Base-by-base conservation (phyloP, 1,140 invertebrate species). In the Nautilus pompilius region DNA sequence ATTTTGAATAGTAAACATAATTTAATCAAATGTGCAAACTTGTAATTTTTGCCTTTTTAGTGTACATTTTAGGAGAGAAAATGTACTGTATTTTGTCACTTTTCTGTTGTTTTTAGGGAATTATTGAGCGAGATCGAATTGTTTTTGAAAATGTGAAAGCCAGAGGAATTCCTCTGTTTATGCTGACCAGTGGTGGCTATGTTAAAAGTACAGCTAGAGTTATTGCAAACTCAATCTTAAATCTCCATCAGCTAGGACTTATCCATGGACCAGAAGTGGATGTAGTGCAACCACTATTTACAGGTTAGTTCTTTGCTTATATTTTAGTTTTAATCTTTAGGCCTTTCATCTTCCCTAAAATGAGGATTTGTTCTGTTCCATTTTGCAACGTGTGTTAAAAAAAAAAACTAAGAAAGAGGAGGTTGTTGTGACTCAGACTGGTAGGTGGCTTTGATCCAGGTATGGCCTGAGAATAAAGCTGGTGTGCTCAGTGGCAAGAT, bases 101-200 rank as follows among this genome's bases (percentile, higher is more conserved):
- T 51, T 56, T 57, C 20, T 48, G 45, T 63, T 51, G 61, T 48
- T 73, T 80, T 49, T 80, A 93, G 87, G 92, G 91, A 20, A 89
- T 95, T 24, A 89, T 94, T 53, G 82, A 88, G 76, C 84, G 93
- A 66, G 93, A 95, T 79, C 88, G 92, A 80, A 85, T 92, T 30
- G 91, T 95, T 3, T 95, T 95, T 77, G 81, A 86, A 65, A 87
- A 87, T 67, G 90, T 89, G 36, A 84, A 86, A 60, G 66, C 86
- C 5, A 75, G 85, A 17, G 77, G 84, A 13, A 89, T 93, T 65
- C 92, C 93, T 1, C 89, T 95, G 48, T 87, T 93, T 1, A 95
- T 95, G 92, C 76, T 95, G 20, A 93, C 92, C 0, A 93, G 91
- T 76, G 93, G 93, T 8, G 93, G 93, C 1, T 95, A 95, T 81